Base-by-base conservation (phyloP, 2,113 vertebrate species). In the Haemorhous mexicanus region DNA sequence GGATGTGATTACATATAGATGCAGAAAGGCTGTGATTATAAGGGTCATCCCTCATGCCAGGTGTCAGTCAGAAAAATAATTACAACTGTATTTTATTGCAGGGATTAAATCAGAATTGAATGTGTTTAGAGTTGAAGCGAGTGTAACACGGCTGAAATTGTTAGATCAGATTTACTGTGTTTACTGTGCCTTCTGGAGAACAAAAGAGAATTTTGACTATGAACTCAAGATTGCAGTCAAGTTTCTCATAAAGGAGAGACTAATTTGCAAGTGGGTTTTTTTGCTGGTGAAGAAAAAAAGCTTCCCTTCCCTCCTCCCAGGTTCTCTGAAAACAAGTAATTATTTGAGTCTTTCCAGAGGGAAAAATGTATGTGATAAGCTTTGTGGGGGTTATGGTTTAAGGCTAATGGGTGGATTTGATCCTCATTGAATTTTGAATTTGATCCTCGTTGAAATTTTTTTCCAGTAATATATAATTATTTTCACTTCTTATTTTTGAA, bases 401-500 rank as follows among this genome's bases (percentile, higher is more conserved):
- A 92, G 30, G 21, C 33, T 76, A 10, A 20, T 13, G 21, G 7
- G 37, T 84, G 35, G 20, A 76, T 55, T 61, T 94, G 37, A 83
- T 84, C 16, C 19, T 77, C 8, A 15, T 17, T n/a, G n/a, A n/a
- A n/a, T n/a, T n/a, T n/a, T n/a, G n/a, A n/a, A 76, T 55, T 61
- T 94, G 37, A 83, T 84, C 16, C 19, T 77, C 8, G 69, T 62
- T 82, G 80, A 91, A 77, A 44, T 64, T 30, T 62, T 52, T 84
- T 89, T 5, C 4, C 16, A 16, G 32, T 28, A 30, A 49, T 79
- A 66, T 52, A 11, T 88, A 44, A 75, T 72, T 82, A 20, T 73
- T 94, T 94, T 95, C 66, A 16, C 43, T 70, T 84, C 43, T 87
- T 80, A 10, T 79, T 85, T 85, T 96, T 82, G 16, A 96, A 99